These are phyloP conservation scores for Bombus soroeensis DNA, from an alignment of 1,140 invertebrate genomes.

Conservation along the genomic window DNA sequence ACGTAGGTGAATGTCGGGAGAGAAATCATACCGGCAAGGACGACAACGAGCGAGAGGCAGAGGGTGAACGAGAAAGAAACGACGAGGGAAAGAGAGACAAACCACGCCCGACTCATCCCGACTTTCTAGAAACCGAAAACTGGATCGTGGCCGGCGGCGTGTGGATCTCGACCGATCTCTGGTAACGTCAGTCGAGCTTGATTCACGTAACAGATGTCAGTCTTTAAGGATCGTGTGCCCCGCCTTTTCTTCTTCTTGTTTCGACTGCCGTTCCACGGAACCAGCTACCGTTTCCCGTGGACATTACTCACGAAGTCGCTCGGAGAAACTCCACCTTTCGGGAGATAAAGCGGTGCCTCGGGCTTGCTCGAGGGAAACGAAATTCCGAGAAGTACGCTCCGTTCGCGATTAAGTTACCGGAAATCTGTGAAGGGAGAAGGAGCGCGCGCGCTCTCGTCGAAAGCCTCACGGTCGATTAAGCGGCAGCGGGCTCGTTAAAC, in stretches of 20 bases:
- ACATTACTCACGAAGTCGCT: slow-evolving; percentile 58
- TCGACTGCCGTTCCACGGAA: slow-evolving; percentile 48
- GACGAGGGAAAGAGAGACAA: slow-evolving; percentile 34
- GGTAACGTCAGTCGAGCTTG: slow-evolving; percentile 46
- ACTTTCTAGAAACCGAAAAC: slow-evolving; percentile 80
- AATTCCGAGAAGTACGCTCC: slow-evolving; percentile 17
- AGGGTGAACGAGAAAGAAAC: slow-evolving; percentile 41
- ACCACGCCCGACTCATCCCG: slow-evolving; percentile 74
- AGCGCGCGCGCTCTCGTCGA: neutral
- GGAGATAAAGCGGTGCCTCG: slow-evolving; percentile 29
- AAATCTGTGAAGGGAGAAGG: neutral
- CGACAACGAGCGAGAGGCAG: slow-evolving; percentile 59
- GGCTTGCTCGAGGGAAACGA: slow-evolving; percentile 27
- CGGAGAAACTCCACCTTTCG: slow-evolving; percentile 60
- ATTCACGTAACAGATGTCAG: slow-evolving; percentile 69
- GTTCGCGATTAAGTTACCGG: slow-evolving; percentile 22
- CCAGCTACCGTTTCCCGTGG: slow-evolving; percentile 59
- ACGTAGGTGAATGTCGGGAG: slow-evolving; percentile 74
- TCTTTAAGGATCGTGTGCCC: slow-evolving; percentile 48
- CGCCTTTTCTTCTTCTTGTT: slow-evolving; percentile 56
- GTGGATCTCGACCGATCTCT: slow-evolving; percentile 62
- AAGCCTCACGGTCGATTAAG: neutral
- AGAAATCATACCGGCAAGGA: slow-evolving; percentile 79
- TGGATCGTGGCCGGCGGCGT: slow-evolving; percentile 70
- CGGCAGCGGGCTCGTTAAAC: slow-evolving; percentile 5